Percentiles rank a stretch among this genome's conserved stretches.
phyloP scores from a whole-genome alignment of 2,888 invertebrate genomes.

The Tetanocera ferruginea region DNA sequence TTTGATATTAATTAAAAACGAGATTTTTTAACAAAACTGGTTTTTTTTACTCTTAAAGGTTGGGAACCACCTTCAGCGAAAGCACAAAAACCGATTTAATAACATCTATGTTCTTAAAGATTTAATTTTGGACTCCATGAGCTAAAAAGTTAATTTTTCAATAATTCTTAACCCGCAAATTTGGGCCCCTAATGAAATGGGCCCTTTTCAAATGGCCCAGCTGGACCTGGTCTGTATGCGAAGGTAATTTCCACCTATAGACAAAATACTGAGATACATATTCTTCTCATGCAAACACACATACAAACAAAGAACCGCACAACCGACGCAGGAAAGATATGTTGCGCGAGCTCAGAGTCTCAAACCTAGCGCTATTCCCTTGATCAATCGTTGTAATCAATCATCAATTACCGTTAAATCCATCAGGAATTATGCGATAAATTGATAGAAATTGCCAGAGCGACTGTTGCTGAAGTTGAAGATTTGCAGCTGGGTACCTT shows the following conservation, averaged over 20 bases:
- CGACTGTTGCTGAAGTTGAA: constrained; percentile 8
- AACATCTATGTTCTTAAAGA: too few species aligned
- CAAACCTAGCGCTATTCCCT: constrained; percentile 27
- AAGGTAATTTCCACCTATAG: not conserved
- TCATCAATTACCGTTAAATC: constrained; percentile 68
- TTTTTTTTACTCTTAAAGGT: too few species aligned
- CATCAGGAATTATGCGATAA: constrained; percentile 68
- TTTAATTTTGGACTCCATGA: too few species aligned
- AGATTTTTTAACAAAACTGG: too few species aligned
- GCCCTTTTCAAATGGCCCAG: too few species aligned
- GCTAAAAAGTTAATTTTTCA: too few species aligned
- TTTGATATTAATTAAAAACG: too few species aligned
- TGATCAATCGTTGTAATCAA: constrained; percentile 59
- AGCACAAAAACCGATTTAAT: too few species aligned
- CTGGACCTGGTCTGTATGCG: too few species aligned
- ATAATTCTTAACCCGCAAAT: too few species aligned
- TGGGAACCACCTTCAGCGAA: too few species aligned
- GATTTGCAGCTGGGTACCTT: constrained; percentile 4
- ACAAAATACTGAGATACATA: constrained; percentile 2
- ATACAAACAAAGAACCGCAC: not conserved
- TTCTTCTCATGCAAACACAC: constrained; percentile 1
- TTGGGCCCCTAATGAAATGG: too few species aligned
- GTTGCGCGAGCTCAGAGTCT: not conserved
- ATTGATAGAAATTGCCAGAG: constrained; percentile 60
- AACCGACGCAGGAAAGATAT: not conserved